phyloP scores from a whole-genome alignment of 2,797 vertebrate species.

The Pelochelys cantorii region DNA sequence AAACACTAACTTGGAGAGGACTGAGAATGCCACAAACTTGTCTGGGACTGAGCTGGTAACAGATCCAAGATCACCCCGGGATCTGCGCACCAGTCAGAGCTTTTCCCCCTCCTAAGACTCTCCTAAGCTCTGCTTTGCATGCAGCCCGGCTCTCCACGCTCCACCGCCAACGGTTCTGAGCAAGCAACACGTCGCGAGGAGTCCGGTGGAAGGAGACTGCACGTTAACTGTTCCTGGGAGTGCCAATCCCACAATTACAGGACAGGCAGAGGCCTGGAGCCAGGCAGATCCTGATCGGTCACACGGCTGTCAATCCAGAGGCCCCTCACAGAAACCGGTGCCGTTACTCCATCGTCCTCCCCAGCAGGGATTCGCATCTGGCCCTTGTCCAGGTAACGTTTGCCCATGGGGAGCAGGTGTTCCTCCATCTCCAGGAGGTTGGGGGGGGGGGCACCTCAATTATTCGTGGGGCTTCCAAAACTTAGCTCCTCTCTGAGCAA shows the following conservation, averaged over 20 bases:
- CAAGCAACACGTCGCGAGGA: not conserved
- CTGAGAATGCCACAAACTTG: not conserved
- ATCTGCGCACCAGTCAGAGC: not conserved
- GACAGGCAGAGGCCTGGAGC: not conserved
- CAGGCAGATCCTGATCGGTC: not conserved
- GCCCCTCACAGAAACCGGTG: not conserved
- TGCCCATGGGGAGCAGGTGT: not conserved
- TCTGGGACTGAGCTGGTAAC: not conserved
- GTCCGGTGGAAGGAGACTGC: not conserved
- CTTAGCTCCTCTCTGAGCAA: not conserved
- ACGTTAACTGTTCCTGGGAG: not conserved
- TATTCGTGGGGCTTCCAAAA: not conserved
- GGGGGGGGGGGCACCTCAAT: not conserved
- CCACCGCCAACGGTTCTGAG: not conserved
- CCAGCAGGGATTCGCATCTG: not conserved
- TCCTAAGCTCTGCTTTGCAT: not conserved
- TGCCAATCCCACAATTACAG: not conserved
- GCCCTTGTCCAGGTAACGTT: not conserved
- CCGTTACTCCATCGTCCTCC: not conserved
- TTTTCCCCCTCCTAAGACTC: not conserved
- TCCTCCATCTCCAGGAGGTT: not conserved
- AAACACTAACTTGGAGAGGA: not conserved
- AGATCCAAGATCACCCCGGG: not conserved
- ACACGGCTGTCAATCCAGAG: not conserved
- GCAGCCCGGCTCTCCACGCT: not conserved